These are phyloP conservation scores for Nysson spinosus DNA, from an alignment of 2,888 invertebrate species.

Conservation along the genomic window DNA sequence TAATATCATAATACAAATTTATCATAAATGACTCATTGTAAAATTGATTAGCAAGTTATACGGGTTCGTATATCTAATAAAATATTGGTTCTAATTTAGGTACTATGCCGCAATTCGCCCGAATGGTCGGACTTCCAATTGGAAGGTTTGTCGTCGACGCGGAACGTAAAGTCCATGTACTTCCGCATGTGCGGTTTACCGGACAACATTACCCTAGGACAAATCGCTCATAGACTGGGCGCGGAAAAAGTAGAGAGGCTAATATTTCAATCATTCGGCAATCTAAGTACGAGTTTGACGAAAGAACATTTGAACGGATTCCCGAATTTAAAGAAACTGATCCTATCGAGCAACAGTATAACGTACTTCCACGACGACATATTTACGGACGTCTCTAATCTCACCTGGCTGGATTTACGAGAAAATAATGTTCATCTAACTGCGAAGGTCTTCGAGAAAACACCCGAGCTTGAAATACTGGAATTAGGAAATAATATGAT, in stretches of 20 bases:
- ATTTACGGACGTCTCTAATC: slow-evolving; percentile 80
- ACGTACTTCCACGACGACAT: slow-evolving; percentile 82
- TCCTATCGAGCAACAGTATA: slow-evolving; percentile 82
- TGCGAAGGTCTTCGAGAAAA: slow-evolving; percentile 57
- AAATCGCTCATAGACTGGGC: slow-evolving; percentile 55
- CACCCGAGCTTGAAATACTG: slow-evolving; percentile 79
- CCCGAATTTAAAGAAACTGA: slow-evolving; percentile 79
- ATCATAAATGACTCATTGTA: no score
- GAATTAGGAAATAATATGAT: slow-evolving; percentile 85
- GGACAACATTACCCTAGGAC: slow-evolving; percentile 39
- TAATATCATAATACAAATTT: no score
- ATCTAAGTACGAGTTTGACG: slow-evolving; percentile 71
- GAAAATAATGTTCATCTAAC: slow-evolving; percentile 77
- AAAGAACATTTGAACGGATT: slow-evolving; percentile 81
- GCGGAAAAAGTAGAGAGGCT: slow-evolving; percentile 43
- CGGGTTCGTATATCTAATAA: background rate
- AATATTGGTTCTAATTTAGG: slow-evolving; percentile 22
- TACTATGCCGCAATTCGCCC: slow-evolving; percentile 44
- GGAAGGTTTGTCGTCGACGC: background rate
- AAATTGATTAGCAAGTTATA: background rate
- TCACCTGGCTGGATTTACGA: slow-evolving; percentile 83
- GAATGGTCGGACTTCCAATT: slow-evolving; percentile 61
- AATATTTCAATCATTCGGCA: slow-evolving; percentile 47
- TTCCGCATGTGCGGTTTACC: slow-evolving; percentile 61
- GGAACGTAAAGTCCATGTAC: slow-evolving; percentile 22